Percentiles rank a stretch among this genome's conserved stretches.
Evolutionary conservation across 2,888 invertebrate species (phyloP).

Genomic region (Dasysyrphus tricinctus): DNA sequence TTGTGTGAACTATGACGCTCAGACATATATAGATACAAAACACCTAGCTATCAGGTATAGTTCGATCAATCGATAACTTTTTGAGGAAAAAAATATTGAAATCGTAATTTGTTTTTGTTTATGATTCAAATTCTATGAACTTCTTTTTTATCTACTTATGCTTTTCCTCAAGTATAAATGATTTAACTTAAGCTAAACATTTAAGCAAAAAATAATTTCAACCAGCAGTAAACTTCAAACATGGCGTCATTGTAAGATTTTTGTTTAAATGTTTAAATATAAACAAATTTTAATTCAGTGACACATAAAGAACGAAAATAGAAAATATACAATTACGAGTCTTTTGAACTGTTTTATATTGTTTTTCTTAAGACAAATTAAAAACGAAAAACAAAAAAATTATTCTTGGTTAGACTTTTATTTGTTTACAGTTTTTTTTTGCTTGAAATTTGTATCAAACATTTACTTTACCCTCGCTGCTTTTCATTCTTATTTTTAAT

Average conservation of each 20-base stretch:
- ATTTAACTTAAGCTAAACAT: background rate
- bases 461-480: background rate
- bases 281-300: constrained; percentile 9
- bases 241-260: constrained; percentile 1
- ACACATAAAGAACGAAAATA: constrained; percentile 26
- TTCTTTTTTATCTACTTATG: too few species aligned
- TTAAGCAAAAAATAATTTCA: background rate
- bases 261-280: background rate
- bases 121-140: too few species aligned
- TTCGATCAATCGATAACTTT: too few species aligned
- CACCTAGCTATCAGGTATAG: too few species aligned
- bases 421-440: background rate
- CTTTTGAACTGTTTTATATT: constrained; percentile 8
- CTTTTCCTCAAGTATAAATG: too few species aligned
- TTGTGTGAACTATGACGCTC: too few species aligned
- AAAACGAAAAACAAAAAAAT: background rate
- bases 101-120: too few species aligned
- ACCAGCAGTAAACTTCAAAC: background rate
- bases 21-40: too few species aligned
- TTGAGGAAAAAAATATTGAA: too few species aligned
- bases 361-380: background rate
- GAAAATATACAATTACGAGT: background rate
- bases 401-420: background rate
- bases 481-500: background rate
- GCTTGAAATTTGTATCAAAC: background rate